Percentiles rank a stretch among this genome's conserved stretches.
Conservation (phyloP, 1,140 invertebrate species). For the Radopholus similis region DNA sequence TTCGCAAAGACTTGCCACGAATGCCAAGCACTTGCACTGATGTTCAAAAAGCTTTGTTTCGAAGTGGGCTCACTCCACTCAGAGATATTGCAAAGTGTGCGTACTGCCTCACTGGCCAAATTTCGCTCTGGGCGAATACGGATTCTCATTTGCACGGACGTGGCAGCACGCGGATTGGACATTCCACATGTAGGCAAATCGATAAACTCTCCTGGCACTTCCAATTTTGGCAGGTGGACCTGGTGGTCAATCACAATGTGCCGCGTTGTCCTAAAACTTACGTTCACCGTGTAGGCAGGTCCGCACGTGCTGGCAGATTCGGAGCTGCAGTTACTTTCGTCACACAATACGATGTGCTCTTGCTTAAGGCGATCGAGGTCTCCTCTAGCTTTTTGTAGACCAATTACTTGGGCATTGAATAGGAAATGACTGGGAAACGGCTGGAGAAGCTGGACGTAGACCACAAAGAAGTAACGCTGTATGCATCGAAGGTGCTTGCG, state of each 20-base stretch:
- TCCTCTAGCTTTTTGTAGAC: constrained; percentile 68
- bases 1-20: constrained; percentile 57
- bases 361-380: constrained; percentile 76
- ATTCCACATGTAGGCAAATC: constrained; percentile 49
- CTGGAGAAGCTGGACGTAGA: constrained; percentile 65
- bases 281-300: constrained; percentile 53
- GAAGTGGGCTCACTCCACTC: constrained; percentile 53
- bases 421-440: constrained; percentile 73
- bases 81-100: constrained; percentile 40
- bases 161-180: constrained; percentile 61
- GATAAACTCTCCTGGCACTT: constrained; percentile 8
- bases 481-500: constrained; percentile 84
- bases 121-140: constrained; percentile 40
- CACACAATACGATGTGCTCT: constrained; percentile 81
- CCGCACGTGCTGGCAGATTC: constrained; percentile 54
- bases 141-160: constrained; percentile 45
- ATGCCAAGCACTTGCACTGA: constrained; percentile 55
- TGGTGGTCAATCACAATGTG: constrained; percentile 57
- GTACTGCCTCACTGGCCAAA: constrained; percentile 18
- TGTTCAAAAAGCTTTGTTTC: constrained; percentile 55
- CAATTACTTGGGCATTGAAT: too few species aligned
- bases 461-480: constrained; percentile 71
- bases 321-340: constrained; percentile 77
- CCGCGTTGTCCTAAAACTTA: constrained; percentile 54
- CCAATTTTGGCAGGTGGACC: constrained; percentile 45